Percentiles rank a stretch among this genome's conserved stretches.
Conservation (phyloP, 2,113 vertebrate genomes). For the Recurvirostra avosetta region DNA sequence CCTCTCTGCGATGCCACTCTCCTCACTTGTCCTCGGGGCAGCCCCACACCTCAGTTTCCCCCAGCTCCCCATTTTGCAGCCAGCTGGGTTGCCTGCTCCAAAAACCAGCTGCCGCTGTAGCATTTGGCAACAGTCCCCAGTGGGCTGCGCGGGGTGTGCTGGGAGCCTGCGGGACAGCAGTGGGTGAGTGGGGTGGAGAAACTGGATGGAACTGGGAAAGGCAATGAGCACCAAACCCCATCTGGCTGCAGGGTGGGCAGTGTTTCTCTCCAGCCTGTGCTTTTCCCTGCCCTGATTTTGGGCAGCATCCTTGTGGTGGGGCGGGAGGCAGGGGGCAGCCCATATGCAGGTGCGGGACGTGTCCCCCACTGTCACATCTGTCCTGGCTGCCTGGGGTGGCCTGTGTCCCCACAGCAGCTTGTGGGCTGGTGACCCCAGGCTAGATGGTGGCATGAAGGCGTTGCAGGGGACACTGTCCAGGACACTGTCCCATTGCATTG, state of each 20-base stretch:
- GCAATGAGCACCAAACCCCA: rapidly evolving
- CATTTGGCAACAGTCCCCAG: rapidly evolving
- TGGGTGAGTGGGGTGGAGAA: not conserved
- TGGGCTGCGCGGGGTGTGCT: rapidly evolving
- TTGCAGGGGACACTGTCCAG: not conserved
- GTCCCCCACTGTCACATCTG: not conserved
- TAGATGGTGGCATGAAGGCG: rapidly evolving
- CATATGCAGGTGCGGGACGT: not conserved
- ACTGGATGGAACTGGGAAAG: not conserved
- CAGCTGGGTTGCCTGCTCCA: rapidly evolving
- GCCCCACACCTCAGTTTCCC: not conserved
- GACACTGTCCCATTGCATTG: not conserved
- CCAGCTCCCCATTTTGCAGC: not conserved
- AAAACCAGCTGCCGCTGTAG: rapidly evolving
- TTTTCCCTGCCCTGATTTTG: not conserved
- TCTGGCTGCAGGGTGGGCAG: not conserved
- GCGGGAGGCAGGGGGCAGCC: not conserved
- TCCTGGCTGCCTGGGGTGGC: not conserved
- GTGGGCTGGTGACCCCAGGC: not conserved
- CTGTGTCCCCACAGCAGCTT: no score
- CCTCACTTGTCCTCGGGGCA: not conserved
- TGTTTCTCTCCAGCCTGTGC: not conserved
- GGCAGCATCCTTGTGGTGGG: not conserved
- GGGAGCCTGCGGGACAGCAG: rapidly evolving
- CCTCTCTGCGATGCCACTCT: rapidly evolving